These are phyloP conservation scores for Coelinius sp. DNA, from an alignment of 2,888 invertebrate genomes.

Conservation along the genomic window DNA sequence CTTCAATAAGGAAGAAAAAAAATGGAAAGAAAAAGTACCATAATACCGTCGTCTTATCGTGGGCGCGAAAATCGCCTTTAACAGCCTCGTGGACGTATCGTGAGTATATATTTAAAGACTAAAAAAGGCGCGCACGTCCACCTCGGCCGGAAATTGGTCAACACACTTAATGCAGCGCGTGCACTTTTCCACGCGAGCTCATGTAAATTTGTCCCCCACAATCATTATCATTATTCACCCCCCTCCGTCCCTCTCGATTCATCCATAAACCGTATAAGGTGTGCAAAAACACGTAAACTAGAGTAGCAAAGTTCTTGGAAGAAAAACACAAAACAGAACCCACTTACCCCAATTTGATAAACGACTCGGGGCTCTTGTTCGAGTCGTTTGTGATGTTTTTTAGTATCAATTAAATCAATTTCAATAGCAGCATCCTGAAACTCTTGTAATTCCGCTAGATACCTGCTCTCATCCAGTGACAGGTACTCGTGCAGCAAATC, in stretches of 20 bases:
- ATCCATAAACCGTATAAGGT: not conserved
- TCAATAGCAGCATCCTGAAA: constrained; percentile 64
- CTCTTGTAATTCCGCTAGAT: constrained; percentile 58
- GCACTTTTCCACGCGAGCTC: constrained; percentile 34
- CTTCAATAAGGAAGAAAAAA: not conserved
- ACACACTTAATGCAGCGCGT: constrained; percentile 41
- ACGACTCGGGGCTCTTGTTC: constrained; percentile 75
- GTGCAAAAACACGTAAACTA: not conserved
- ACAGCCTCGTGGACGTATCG: constrained; percentile 21
- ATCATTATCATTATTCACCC: not conserved
- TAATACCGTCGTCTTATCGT: constrained; percentile 32
- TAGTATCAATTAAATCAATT: constrained; percentile 63
- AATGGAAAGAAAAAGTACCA: not conserved
- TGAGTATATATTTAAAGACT: constrained; percentile 39
- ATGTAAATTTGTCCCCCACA: constrained; percentile 10
- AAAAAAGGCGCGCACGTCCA: constrained; percentile 48
- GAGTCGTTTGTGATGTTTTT: constrained; percentile 53
- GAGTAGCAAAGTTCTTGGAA: not conserved
- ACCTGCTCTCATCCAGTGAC: constrained; percentile 60
- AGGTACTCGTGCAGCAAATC: constrained; percentile 61
- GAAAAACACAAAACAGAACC: not conserved
- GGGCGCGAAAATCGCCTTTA: constrained; percentile 43
- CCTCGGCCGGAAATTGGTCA: constrained; percentile 42
- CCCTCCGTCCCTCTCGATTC: not conserved
- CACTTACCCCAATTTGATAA: constrained; percentile 83